Evolutionary conservation across 2,888 invertebrate genomes (phyloP).

Genomic region (Agelastica alni): DNA sequence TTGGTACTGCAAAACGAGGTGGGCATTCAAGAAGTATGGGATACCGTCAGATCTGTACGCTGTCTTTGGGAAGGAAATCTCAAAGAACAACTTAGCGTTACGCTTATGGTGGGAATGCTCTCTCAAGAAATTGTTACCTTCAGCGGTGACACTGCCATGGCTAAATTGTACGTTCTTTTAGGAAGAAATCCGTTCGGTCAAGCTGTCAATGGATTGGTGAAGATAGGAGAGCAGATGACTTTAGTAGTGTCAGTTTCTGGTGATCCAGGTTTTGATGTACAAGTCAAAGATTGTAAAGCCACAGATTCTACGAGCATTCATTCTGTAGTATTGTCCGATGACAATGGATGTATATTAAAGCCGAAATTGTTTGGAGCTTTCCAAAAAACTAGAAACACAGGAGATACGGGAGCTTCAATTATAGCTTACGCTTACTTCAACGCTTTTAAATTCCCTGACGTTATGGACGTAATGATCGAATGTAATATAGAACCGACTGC

Average conservation of each 20-base stretch:
- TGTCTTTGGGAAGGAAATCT: constrained; percentile 83
- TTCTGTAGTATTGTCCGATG: constrained; percentile 72
- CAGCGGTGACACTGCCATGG: constrained; percentile 82
- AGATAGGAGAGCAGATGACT: constrained; percentile 82
- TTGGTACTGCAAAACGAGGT: constrained; percentile 78
- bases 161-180: constrained; percentile 74
- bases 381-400: constrained; percentile 78
- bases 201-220: constrained; percentile 75
- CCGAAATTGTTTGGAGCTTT: constrained; percentile 81
- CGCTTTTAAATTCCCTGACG: constrained; percentile 83
- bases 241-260: constrained; percentile 79
- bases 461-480: constrained; percentile 80
- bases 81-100: constrained; percentile 74
- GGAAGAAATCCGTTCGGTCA: constrained; percentile 79
- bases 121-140: constrained; percentile 81
- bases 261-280: constrained; percentile 77
- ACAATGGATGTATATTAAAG: constrained; percentile 76
- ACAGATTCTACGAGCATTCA: constrained; percentile 71
- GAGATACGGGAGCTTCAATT: constrained; percentile 70
- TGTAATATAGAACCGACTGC: constrained; percentile 82
- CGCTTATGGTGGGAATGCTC: constrained; percentile 77
- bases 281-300: constrained; percentile 77
- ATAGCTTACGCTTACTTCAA: constrained; percentile 80
- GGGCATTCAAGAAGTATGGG: constrained; percentile 78
- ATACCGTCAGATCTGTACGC: constrained; percentile 74